These are phyloP conservation scores for Puma concolor DNA, from an alignment of 2,113 vertebrate species.

Conservation along the genomic window DNA sequence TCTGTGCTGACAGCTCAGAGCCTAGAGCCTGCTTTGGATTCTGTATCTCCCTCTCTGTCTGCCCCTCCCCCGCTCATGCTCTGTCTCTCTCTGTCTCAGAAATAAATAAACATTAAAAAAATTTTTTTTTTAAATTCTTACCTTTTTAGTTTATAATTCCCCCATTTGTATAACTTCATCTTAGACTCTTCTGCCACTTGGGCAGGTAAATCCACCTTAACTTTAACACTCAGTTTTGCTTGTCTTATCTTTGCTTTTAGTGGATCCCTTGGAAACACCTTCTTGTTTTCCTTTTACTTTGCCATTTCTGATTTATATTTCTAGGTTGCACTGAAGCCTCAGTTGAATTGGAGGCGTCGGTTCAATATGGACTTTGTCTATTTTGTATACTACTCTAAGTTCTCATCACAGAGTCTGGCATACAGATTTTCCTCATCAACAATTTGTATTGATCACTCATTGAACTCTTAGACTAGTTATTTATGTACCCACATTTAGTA, in stretches of 20 bases:
- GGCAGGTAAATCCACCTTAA: background rate
- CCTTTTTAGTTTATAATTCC: conserved; percentile 9
- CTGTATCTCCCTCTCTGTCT: no score
- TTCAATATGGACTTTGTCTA: background rate
- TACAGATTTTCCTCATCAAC: background rate
- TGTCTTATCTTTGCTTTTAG: background rate
- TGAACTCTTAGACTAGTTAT: background rate
- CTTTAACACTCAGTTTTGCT: background rate
- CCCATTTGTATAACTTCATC: background rate
- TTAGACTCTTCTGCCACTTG: background rate
- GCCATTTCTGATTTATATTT: background rate
- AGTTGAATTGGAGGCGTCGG: background rate
- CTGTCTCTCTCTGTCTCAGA: no score
- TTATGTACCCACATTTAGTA: background rate
- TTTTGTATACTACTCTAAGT: background rate
- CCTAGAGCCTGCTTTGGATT: no score
- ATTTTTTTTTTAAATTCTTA: background rate
- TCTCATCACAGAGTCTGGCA: background rate
- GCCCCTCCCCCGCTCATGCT: no score
- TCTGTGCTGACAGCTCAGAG: no score
- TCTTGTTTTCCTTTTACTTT: background rate
- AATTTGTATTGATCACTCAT: background rate
- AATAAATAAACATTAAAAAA: no score
- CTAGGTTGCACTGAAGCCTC: background rate
- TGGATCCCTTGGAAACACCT: background rate